phyloP scores from a whole-genome alignment of 2,113 vertebrate species.

The Ptyas mucosa region DNA sequence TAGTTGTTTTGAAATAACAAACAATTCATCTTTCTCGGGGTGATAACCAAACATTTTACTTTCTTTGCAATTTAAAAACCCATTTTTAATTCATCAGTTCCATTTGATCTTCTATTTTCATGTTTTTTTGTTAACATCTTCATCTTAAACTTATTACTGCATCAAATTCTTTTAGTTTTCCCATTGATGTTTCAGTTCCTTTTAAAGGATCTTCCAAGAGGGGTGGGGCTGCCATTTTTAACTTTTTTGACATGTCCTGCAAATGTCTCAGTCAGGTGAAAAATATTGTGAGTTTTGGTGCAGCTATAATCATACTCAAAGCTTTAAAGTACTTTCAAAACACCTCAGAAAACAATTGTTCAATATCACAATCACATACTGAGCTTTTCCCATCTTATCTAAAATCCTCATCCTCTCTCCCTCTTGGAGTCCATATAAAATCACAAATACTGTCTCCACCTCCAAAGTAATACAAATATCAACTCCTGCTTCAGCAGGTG shows the following conservation, averaged over 20 bases:
- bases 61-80: not conserved
- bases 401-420: not conserved
- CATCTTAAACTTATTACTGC: not conserved
- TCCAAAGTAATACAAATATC: slow-evolving; percentile 62
- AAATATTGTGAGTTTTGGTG: not conserved
- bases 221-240: not conserved
- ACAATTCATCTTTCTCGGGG: not conserved
- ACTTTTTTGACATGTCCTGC: not conserved
- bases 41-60: not conserved
- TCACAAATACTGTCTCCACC: slow-evolving; percentile 60
- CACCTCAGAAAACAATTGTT: slow-evolving; percentile 53
- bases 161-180: not conserved
- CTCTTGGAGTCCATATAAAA: slow-evolving; percentile 33
- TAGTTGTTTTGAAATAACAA: not conserved
- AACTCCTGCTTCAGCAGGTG: slow-evolving; percentile 57
- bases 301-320: not conserved
- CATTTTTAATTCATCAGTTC: not conserved
- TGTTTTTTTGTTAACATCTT: not conserved
- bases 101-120: not conserved
- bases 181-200: not conserved
- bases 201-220: not conserved
- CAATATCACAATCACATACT: slow-evolving; percentile 24
- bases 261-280: not conserved
- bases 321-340: slow-evolving; percentile 30
- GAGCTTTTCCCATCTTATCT: not conserved